phyloP scores from a whole-genome alignment of 2,888 invertebrate species.

The Chloromyia formosa region DNA sequence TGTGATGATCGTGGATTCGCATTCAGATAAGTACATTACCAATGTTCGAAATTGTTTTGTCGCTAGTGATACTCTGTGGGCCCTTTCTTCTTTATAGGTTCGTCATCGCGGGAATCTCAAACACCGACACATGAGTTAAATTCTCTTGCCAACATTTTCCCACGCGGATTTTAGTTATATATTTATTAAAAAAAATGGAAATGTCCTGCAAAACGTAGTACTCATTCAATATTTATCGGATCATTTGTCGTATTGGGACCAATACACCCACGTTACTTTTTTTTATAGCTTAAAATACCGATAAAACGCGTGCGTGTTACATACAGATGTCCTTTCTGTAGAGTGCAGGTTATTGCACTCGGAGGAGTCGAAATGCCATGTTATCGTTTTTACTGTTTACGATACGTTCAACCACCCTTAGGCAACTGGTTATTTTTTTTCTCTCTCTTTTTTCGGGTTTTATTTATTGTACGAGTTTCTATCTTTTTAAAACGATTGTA shows the following conservation, averaged over 20 bases:
- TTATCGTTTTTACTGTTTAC: slow-evolving; percentile 4
- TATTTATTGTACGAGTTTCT: slow-evolving; percentile 12
- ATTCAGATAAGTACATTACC: too few relatives aligned
- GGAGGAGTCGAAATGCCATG: slow-evolving; percentile 8
- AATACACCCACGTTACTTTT: not conserved
- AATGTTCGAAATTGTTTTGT: too few relatives aligned
- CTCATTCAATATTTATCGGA: slow-evolving; percentile 29
- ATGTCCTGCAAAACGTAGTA: not conserved
- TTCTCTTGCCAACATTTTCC: too few relatives aligned
- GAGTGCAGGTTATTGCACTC: slow-evolving; percentile 34
- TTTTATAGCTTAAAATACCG: not conserved
- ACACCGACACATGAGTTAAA: too few relatives aligned
- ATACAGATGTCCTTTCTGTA: not conserved
- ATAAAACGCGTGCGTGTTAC: slow-evolving; percentile 6
- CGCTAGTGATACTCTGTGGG: too few relatives aligned
- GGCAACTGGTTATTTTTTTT: slow-evolving; percentile 9
- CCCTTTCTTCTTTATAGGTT: too few relatives aligned
- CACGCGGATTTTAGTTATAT: too few relatives aligned
- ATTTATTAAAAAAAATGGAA: too few relatives aligned
- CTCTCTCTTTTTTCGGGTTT: not conserved
- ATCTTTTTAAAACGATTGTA: not conserved
- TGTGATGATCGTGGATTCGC: too few relatives aligned
- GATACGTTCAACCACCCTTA: slow-evolving; percentile 1
- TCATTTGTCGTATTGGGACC: slow-evolving; percentile 4
- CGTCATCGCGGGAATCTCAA: too few relatives aligned